Evolutionary conservation across 2,888 invertebrate genomes (phyloP), one percentile per base, ranked within the genome.

Genomic region (Azorinus chamasolen): DNA sequence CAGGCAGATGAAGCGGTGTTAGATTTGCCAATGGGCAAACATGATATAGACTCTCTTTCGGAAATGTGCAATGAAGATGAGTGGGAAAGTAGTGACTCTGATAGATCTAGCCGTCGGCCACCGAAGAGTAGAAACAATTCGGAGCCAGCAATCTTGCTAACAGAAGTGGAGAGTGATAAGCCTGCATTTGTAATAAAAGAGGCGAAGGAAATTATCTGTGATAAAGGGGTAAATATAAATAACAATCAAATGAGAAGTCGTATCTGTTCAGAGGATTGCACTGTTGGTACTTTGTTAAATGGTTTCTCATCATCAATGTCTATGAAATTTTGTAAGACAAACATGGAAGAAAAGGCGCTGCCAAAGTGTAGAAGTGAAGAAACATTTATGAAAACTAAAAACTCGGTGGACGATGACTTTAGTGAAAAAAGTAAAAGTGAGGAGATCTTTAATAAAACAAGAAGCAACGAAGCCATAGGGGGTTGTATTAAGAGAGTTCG

Each of bases 101-200:
- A 69, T 22, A 24, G 66, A 37, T 61, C 54, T 25, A 51, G 58
- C 32, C 46, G 59, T 10, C 58, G 43, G n/a, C 37, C 53, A 20
- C 51, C 68, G n/a, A 48, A 20, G 18, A 55, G 46, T 16, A 48
- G 53, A 54, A 73, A 51, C 70, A 75, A 76, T 50, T 79, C 65
- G 12, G 78, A 83, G 43, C 66, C 80, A 14, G 78, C 73, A 12
- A 57, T 78, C 8, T 58, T 79, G n/a, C 65, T 91, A 63, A 88
- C 90, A 1, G 88, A 90, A 54, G 90, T 91, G 2, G 91, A 91
- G 55, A 88, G 66, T 37, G 90, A 89, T 69, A 78, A 75, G 41
- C 89, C 88, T 0, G 41, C 50, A 14, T 65, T 57, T 41, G 57
- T 39, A 5, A 39, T 37, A 27, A 43, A 39, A 5, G 39, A 46